Conservation (phyloP, 92 coral and sea anemone genomes). For the Pocillopora meandrina region DNA sequence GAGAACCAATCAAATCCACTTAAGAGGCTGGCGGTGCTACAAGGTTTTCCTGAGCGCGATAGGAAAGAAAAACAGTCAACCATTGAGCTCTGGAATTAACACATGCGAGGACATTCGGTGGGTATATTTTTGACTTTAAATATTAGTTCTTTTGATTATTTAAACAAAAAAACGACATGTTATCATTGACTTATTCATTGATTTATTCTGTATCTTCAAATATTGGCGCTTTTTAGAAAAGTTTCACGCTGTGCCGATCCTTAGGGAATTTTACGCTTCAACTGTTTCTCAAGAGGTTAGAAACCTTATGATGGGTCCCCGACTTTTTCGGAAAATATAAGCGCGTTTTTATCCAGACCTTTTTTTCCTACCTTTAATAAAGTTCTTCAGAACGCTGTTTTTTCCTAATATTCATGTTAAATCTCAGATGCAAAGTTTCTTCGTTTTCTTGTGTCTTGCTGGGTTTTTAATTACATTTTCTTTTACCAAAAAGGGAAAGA, state of each 20-base stretch:
- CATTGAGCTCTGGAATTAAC: background rate
- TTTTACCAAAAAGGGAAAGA: background rate
- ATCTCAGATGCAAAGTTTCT: background rate
- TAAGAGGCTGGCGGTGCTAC: background rate
- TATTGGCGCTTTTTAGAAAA: background rate
- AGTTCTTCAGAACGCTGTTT: background rate
- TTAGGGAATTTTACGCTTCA: background rate
- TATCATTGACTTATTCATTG: background rate
- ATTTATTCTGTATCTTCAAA: background rate
- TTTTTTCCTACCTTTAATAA: too few species aligned
- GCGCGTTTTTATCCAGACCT: too few species aligned
- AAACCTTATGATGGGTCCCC: too few species aligned
- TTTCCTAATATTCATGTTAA: background rate
- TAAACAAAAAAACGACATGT: background rate
- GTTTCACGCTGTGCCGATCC: background rate
- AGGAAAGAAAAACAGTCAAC: background rate
- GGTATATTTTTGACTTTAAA: background rate
- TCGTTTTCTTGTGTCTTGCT: background rate
- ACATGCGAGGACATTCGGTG: background rate
- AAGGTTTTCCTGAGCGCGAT: too few species aligned
- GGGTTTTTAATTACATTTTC: background rate
- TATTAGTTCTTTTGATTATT: background rate
- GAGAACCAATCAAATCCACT: background rate
- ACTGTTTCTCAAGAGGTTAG: background rate
- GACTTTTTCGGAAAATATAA: too few species aligned